These are phyloP conservation scores for Tetraneura akinire DNA, from an alignment of 1,140 invertebrate genomes.

Conservation along the genomic window DNA sequence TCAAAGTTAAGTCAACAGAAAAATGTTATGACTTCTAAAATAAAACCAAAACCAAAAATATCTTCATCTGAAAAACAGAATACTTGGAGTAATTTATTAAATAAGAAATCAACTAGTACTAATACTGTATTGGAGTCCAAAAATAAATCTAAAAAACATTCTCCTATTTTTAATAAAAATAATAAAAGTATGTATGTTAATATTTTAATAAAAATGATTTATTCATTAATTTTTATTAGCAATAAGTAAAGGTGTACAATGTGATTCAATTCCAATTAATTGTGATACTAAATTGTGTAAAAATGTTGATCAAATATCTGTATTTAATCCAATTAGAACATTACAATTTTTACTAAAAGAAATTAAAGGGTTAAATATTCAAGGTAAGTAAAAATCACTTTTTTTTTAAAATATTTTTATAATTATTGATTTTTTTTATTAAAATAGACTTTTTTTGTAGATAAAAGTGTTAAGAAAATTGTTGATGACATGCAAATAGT, in stretches of 20 bases:
- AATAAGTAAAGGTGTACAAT: constrained; percentile 19
- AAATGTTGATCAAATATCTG: constrained; percentile 15
- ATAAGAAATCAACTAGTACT: background rate
- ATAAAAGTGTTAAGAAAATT: constrained; percentile 19
- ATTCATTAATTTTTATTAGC: background rate
- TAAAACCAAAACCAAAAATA: constrained; percentile 7
- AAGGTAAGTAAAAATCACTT: constrained; percentile 13
- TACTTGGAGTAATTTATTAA: constrained; percentile 40
- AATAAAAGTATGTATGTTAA: background rate
- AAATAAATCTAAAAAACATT: background rate
- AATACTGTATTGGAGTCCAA: background rate
- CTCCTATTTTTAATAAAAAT: background rate
- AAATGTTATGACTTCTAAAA: constrained; percentile 7
- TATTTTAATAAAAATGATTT: constrained; percentile 11
- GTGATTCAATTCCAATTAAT: background rate
- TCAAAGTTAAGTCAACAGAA: constrained; percentile 19
- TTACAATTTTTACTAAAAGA: constrained; percentile 46
- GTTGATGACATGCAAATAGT: constrained; percentile 35
- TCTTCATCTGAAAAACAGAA: background rate
- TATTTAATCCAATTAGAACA: constrained; percentile 43
- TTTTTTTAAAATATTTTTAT: background rate
- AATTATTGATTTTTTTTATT: background rate
- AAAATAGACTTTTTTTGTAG: too few relatives aligned
- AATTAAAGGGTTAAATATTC: constrained; percentile 1
- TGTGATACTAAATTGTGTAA: background rate